phyloP scores from a whole-genome alignment of 2,888 invertebrate species.

The Gasteruption jaculator region DNA sequence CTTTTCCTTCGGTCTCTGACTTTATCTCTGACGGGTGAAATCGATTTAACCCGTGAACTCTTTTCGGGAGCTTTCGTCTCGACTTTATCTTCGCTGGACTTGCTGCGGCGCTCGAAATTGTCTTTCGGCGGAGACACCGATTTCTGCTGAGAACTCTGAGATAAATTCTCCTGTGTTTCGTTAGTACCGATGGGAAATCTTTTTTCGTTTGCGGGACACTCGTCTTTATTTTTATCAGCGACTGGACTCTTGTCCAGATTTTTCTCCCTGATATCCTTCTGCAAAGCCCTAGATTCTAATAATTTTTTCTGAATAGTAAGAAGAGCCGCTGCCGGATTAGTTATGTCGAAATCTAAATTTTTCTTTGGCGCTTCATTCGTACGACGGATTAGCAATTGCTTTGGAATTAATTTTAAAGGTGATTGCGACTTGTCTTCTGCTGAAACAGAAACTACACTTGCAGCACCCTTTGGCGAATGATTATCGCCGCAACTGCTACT shows the following conservation, averaged over 20 bases:
- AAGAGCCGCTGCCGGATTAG: conserved; percentile 20
- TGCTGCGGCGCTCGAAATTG: conserved; percentile 1
- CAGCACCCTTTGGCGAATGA: background rate
- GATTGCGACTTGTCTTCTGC: conserved; percentile 17
- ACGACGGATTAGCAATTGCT: conserved; percentile 36
- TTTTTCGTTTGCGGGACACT: too few relatives aligned
- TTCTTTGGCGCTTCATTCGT: conserved; percentile 17
- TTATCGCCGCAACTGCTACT: conserved; percentile 7
- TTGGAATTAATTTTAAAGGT: conserved; percentile 37
- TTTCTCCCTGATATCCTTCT: conserved; percentile 7
- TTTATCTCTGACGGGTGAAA: conserved; percentile 32
- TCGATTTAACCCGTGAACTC: conserved; percentile 12
- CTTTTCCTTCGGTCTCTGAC: conserved; percentile 32
- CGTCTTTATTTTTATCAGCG: too few relatives aligned
- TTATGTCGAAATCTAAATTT: conserved; percentile 17
- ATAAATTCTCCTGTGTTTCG: conserved; percentile 1
- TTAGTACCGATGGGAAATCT: too few relatives aligned
- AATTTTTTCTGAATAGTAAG: conserved; percentile 27
- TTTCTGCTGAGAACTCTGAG: background rate
- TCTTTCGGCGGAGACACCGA: background rate
- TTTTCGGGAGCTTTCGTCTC: background rate
- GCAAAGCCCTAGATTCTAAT: conserved; percentile 16
- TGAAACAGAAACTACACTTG: conserved; percentile 1
- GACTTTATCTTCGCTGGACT: background rate
- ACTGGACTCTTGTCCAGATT: conserved; percentile 1